Percentiles rank a stretch among this genome's conserved stretches.
Evolutionary conservation across 2,113 vertebrate species (phyloP).

Genomic region (Dicaeum eximium): DNA sequence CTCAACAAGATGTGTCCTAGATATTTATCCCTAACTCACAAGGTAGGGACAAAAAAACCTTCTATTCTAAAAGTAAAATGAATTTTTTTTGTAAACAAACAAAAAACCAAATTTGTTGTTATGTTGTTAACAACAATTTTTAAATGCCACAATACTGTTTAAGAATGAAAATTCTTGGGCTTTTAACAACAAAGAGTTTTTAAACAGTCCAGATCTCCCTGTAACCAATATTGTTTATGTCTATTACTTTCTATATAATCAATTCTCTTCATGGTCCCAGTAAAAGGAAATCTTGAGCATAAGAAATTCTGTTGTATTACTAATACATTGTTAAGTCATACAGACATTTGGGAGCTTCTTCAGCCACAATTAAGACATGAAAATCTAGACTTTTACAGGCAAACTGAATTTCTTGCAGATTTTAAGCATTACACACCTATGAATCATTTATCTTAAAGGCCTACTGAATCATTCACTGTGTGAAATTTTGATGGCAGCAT

Average conservation of each 20-base stretch:
- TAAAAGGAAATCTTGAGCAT: background rate
- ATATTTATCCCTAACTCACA: background rate
- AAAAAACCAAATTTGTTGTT: background rate
- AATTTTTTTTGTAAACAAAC: background rate
- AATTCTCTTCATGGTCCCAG: background rate
- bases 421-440: background rate
- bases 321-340: background rate
- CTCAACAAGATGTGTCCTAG: background rate
- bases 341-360: background rate
- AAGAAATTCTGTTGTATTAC: background rate
- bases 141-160: background rate
- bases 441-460: background rate
- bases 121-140: background rate
- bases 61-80: background rate
- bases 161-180: fast-evolving
- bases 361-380: background rate
- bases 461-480: background rate
- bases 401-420: background rate
- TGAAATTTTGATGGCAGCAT: background rate
- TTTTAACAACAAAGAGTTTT: background rate
- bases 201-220: background rate
- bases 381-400: background rate
- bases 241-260: background rate
- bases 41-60: background rate
- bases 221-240: background rate